Evolutionary conservation across 2,797 vertebrate species (phyloP).

Genomic region (Pangasius krempfi): DNA sequence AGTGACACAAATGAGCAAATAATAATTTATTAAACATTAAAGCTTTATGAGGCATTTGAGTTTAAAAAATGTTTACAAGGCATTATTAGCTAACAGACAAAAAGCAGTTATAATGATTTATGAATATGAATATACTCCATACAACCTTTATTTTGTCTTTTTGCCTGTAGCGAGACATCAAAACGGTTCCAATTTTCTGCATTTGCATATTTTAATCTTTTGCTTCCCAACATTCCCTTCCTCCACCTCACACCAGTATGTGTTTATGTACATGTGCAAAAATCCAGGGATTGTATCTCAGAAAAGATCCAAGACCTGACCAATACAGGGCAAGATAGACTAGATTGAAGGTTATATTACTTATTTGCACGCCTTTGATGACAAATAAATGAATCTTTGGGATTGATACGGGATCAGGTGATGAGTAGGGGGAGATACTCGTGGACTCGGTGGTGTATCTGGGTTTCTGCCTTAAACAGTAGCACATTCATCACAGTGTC

Average conservation of each 20-base stretch:
- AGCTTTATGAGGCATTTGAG: background rate
- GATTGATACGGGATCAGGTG: constrained; percentile 63
- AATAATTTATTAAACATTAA: background rate
- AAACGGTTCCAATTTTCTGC: background rate
- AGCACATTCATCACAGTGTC: constrained; percentile 40
- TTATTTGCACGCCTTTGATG: constrained; percentile 52
- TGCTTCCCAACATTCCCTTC: background rate
- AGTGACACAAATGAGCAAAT: background rate
- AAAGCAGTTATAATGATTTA: background rate
- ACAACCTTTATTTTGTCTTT: background rate
- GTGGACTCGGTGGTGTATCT: constrained; percentile 40
- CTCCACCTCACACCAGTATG: background rate
- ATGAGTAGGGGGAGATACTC: constrained; percentile 62
- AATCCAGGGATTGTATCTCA: background rate
- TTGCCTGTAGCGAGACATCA: background rate
- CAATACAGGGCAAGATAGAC: constrained; percentile 21
- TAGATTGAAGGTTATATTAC: constrained; percentile 10
- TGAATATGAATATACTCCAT: background rate
- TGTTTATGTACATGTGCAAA: background rate
- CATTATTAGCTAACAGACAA: background rate
- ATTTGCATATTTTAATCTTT: background rate
- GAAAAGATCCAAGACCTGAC: constrained; percentile 25
- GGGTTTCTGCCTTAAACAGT: constrained; percentile 39
- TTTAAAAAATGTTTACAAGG: background rate
- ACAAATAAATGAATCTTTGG: constrained; percentile 52